A percentile compares a stretch with the other conserved stretches of the same genome.
These are phyloP conservation scores for Remorina albescens DNA, from an alignment of 2,797 vertebrate species.

Conservation along the genomic window DNA sequence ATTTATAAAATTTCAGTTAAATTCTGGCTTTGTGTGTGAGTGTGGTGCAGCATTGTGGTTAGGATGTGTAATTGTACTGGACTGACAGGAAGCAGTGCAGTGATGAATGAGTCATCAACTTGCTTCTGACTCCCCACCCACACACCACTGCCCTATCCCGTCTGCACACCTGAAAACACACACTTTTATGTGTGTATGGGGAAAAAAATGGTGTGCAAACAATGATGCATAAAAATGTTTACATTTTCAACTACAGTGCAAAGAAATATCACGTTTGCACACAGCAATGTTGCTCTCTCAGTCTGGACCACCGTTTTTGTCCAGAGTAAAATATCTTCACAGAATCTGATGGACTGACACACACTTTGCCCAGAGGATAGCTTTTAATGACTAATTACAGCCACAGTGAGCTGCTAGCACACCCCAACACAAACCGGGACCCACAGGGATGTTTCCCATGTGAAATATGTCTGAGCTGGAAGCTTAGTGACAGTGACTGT, in stretches of 20 bases:
- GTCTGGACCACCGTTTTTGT: background rate
- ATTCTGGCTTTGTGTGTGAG: background rate
- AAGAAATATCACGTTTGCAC: background rate
- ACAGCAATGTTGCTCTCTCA: background rate
- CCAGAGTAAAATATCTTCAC: background rate
- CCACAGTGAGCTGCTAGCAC: background rate
- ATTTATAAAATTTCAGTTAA: background rate
- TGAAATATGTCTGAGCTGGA: background rate
- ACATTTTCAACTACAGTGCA: background rate
- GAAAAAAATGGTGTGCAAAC: background rate
- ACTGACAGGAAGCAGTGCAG: slow-evolving; percentile 10
- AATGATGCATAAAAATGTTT: background rate
- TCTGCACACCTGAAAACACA: background rate
- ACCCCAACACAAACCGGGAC: too few species aligned
- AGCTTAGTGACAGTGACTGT: background rate
- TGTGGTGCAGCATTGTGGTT: background rate
- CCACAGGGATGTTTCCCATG: background rate
- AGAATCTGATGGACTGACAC: background rate
- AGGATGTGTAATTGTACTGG: background rate
- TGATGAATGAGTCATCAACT: slow-evolving; percentile 41
- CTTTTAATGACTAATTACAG: background rate
- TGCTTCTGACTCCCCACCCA: slow-evolving; percentile 2
- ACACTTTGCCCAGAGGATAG: background rate
- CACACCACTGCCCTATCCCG: background rate
- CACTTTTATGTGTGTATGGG: background rate